These are phyloP conservation scores for Urocitellus parryii DNA, from an alignment of 2,113 vertebrate species.

Conservation along the genomic window DNA sequence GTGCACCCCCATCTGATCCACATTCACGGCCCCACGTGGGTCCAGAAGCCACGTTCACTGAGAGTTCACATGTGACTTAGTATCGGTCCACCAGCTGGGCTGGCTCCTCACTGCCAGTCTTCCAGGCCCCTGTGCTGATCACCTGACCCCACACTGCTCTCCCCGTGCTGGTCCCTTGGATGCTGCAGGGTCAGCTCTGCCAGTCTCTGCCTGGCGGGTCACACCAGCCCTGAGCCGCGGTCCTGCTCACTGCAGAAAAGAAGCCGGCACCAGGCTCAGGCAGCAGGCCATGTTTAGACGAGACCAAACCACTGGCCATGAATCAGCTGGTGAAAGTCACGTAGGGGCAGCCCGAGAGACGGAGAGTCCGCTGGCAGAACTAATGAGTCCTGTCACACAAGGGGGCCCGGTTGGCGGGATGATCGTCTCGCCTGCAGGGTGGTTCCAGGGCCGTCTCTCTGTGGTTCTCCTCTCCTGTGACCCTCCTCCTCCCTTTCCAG, in stretches of 20 bases:
- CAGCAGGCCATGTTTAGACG: neutral
- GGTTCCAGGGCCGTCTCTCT: neutral
- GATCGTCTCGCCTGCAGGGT: neutral
- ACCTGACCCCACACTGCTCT: accelerated
- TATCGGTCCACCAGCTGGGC: no score
- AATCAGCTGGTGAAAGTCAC: neutral
- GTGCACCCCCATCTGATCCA: neutral
- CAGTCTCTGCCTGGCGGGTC: accelerated
- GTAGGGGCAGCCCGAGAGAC: neutral
- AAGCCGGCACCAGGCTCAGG: no score
- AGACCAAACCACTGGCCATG: neutral
- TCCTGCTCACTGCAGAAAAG: neutral
- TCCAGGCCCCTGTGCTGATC: neutral
- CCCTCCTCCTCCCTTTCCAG: neutral
- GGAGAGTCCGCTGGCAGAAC: neutral
- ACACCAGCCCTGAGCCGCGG: no score
- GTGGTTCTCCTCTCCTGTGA: neutral
- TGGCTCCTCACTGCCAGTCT: neutral
- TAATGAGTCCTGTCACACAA: neutral
- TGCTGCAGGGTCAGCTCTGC: neutral
- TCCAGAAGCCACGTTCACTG: neutral
- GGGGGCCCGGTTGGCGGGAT: neutral
- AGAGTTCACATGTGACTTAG: neutral
- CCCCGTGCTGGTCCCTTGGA: accelerated
- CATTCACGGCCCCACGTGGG: accelerated